Percentiles rank a stretch among this genome's conserved stretches.
phyloP scores from a whole-genome alignment of 2,888 invertebrate species.

The Epinotia ramella region DNA sequence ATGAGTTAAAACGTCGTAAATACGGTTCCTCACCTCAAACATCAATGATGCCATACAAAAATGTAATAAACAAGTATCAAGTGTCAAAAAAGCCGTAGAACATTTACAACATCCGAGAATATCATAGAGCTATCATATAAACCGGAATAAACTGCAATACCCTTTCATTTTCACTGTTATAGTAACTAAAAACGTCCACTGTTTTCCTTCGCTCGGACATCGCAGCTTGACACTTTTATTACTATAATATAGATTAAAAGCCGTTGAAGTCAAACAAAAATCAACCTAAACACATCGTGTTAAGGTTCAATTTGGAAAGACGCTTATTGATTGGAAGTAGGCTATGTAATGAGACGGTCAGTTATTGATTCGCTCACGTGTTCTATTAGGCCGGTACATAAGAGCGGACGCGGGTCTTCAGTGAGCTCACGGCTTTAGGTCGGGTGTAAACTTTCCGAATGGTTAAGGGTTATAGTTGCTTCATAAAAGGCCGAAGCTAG shows the following conservation, averaged over 20 bases:
- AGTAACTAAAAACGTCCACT: conserved; percentile 72
- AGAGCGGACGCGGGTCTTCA: not conserved
- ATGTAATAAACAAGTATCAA: not conserved
- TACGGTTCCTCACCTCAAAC: too few relatives aligned
- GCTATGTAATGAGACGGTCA: conserved; percentile 81
- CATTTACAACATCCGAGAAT: conserved; percentile 30
- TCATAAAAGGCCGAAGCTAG: not conserved
- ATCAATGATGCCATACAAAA: too few relatives aligned
- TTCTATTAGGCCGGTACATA: conserved; percentile 63
- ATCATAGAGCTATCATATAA: conserved; percentile 48
- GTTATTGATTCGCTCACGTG: conserved; percentile 78
- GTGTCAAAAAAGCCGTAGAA: not conserved
- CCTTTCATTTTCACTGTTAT: conserved; percentile 70
- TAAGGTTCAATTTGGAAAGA: conserved; percentile 55
- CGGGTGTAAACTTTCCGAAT: not conserved
- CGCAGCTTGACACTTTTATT: conserved; percentile 65
- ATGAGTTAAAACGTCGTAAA: too few relatives aligned
- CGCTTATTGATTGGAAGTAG: conserved; percentile 71
- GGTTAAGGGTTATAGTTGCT: not conserved
- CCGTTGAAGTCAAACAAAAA: conserved; percentile 46
- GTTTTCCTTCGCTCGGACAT: conserved; percentile 67
- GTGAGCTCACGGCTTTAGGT: conserved; percentile 4
- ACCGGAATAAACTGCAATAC: conserved; percentile 49
- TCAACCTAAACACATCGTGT: conserved; percentile 46
- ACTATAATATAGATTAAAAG: conserved; percentile 41